Evolutionary conservation across 2,113 vertebrate genomes (phyloP).

Genomic region (Ailurus styani): DNA sequence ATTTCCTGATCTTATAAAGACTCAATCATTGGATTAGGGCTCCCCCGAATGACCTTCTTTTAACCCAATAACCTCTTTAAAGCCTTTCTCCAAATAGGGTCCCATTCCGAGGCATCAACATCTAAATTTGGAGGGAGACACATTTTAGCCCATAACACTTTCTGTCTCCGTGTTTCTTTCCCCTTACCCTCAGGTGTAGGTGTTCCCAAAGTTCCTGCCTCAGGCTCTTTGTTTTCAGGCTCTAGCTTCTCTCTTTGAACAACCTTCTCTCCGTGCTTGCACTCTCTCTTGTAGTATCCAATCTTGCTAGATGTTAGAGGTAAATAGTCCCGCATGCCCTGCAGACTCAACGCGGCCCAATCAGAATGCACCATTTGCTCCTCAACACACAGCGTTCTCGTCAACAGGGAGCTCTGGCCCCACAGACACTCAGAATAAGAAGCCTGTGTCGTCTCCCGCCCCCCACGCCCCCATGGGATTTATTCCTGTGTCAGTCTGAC

Average conservation of each 20-base stretch:
- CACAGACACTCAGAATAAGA: background rate
- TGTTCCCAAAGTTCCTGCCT: background rate
- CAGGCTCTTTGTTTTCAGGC: background rate
- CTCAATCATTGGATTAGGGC: background rate
- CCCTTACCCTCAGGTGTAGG: background rate
- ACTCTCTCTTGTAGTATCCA: background rate
- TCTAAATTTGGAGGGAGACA: background rate
- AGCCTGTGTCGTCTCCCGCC: no score
- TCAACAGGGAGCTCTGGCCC: background rate
- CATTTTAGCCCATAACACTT: background rate
- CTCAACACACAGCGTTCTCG: background rate
- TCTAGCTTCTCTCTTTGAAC: background rate
- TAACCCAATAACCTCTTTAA: background rate
- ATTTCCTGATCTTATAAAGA: background rate
- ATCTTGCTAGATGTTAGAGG: background rate
- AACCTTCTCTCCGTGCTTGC: background rate
- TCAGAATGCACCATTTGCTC: background rate
- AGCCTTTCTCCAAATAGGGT: background rate
- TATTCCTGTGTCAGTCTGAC: rapidly evolving
- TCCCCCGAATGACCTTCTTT: background rate
- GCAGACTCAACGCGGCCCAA: background rate
- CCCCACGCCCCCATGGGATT: background rate
- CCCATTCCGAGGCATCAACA: background rate
- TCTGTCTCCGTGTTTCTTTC: background rate
- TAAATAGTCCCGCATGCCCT: background rate